These are phyloP conservation scores for Scartelaos histophorus DNA, from an alignment of 2,113 vertebrate genomes.

Conservation along the genomic window DNA sequence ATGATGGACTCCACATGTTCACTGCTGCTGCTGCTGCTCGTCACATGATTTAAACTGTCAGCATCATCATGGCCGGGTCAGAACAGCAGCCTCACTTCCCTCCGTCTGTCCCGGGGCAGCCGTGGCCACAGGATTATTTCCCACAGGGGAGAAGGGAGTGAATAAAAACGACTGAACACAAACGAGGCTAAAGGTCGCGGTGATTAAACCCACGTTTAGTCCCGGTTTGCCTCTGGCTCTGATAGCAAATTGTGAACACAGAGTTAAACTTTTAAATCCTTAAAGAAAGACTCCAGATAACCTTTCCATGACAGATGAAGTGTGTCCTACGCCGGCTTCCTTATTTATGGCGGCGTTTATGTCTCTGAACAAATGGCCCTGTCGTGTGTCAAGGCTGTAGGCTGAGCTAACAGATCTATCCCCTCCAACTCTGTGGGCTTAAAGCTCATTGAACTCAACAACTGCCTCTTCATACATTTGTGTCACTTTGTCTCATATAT, in stretches of 20 bases:
- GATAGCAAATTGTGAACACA: neutral
- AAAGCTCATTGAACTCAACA: neutral
- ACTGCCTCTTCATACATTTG: no score
- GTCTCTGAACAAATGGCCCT: neutral
- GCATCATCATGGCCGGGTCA: no score
- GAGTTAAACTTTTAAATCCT: neutral
- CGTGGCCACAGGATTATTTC: no score
- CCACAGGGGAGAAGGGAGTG: no score
- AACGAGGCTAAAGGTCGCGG: no score
- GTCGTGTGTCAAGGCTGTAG: neutral
- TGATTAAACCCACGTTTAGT: neutral
- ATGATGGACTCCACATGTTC: no score
- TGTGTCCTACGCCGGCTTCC: neutral
- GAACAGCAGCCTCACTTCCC: no score
- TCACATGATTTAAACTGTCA: no score
- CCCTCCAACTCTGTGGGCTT: neutral
- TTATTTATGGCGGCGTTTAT: neutral
- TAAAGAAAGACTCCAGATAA: neutral
- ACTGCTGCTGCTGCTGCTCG: no score
- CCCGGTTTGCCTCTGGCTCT: neutral
- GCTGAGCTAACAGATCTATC: neutral
- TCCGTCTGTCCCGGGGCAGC: no score
- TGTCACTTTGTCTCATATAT: no score
- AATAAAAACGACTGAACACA: no score
- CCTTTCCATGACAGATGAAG: neutral